phyloP scores from a whole-genome alignment of 1,140 invertebrate genomes.

The Drosophila repletoides region DNA sequence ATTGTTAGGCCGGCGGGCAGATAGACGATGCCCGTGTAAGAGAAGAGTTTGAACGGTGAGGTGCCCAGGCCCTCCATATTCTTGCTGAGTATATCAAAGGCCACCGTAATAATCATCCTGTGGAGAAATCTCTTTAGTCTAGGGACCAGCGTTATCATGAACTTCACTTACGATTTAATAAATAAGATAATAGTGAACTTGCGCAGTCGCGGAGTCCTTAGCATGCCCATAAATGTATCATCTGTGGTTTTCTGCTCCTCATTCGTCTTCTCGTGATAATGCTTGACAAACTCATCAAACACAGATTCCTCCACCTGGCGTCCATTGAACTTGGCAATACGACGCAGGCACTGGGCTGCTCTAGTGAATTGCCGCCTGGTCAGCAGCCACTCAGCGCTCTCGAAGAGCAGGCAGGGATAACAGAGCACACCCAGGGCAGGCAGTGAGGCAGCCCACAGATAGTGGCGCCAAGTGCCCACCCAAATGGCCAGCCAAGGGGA shows the following conservation, averaged over 20 bases:
- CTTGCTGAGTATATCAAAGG: conserved; percentile 85
- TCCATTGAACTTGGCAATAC: conserved; percentile 84
- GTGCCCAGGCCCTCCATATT: conserved; percentile 85
- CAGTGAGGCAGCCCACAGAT: conserved; percentile 83
- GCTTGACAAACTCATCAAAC: conserved; percentile 80
- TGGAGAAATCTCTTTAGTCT: not conserved
- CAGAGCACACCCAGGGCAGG: conserved; percentile 82
- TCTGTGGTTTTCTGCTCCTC: conserved; percentile 36
- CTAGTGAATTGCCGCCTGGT: conserved; percentile 83
- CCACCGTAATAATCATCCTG: conserved; percentile 85
- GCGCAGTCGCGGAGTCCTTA: conserved; percentile 83
- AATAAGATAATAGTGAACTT: conserved; percentile 84
- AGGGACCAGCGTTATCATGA: not conserved
- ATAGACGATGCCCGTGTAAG: conserved; percentile 83
- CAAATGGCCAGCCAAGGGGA: conserved; percentile 85
- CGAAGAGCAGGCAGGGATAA: conserved; percentile 84
- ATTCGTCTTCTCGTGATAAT: conserved; percentile 59
- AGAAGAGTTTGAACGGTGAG: conserved; percentile 84
- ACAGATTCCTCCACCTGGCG: conserved; percentile 82
- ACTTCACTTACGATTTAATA: conserved; percentile 84
- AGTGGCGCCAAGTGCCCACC: conserved; percentile 83
- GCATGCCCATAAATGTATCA: conserved; percentile 82
- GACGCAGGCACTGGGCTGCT: conserved; percentile 83
- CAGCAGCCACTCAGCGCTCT: conserved; percentile 86
- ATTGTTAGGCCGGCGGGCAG: conserved; percentile 84